Base-by-base conservation (phyloP, 2,888 invertebrate species). In the Hirtodrosophila cameraria region DNA sequence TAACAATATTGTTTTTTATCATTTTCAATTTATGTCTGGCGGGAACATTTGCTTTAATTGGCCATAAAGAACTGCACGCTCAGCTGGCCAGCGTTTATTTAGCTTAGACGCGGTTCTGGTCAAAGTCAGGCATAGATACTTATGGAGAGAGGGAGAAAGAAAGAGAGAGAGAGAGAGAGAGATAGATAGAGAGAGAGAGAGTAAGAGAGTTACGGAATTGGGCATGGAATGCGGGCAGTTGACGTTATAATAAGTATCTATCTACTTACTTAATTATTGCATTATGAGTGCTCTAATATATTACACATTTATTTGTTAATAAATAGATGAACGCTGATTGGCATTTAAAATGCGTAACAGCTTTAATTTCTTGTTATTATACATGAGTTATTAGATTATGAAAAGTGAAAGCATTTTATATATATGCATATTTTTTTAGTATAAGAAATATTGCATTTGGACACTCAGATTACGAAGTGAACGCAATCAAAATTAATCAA, bases 1-100 rank as follows among this genome's bases (percentile, higher is more conserved):
- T 68, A 55, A 57, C 73, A 75, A 75, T 81, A 82, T 82, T 81
- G 82, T 82, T 86, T 71, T n/a, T 86, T 84, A 82, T 82, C 72
- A 84, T 77, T 77, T 68, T 68, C 70, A 82, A 86, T 82, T 82
- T 68, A 76, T 74, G 67, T 45, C 46, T 30, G 46, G 3, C 55
- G 41, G 18, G 28, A 35, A 30, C 48, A 53, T 63, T 60, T 41
- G 68, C 59, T 71, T 76, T 78, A 76, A 76, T 76, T 76, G 75
- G 61, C 59, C 64, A 60, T 60, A 71, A 74, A 65, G 55, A 61
- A 61, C 60, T 49, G 65, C 35, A 38, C 46, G 46, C 39, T 54
- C 30, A 13, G 6, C 49, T 43, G 39, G 5, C 18, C 23, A 36
- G 20, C 25, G 18, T 13, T 31, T 31, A 20, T 12, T 49, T 41